phyloP scores from a whole-genome alignment of 1,140 invertebrate species.

The Drosophila repletoides region DNA sequence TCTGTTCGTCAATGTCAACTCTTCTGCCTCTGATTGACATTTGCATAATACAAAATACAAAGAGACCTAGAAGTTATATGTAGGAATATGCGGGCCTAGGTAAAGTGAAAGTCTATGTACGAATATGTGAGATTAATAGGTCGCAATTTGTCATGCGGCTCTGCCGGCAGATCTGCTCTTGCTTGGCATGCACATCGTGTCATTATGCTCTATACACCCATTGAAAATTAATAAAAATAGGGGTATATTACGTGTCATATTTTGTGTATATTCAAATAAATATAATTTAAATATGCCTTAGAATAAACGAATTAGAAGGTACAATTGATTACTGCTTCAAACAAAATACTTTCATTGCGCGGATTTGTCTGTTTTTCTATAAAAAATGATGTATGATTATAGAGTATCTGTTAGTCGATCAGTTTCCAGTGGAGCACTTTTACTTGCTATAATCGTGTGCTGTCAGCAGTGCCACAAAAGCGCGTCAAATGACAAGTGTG shows the following conservation, averaged over 20 bases:
- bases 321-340: too few species aligned
- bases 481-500: slow-evolving; percentile 76
- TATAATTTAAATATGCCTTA: too few species aligned
- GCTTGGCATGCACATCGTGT: slow-evolving; percentile 68
- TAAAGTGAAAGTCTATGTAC: slow-evolving; percentile 77
- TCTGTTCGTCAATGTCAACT: slow-evolving; percentile 61
- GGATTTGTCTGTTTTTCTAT: too few species aligned
- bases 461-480: slow-evolving; percentile 77
- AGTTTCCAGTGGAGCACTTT: too few species aligned
- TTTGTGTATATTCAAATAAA: too few species aligned
- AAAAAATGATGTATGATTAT: too few species aligned
- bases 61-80: slow-evolving; percentile 26
- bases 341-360: too few species aligned
- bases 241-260: too few species aligned
- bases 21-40: slow-evolving; percentile 61
- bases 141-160: slow-evolving; percentile 68
- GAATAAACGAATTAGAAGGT: too few species aligned
- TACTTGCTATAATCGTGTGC: slow-evolving; percentile 71
- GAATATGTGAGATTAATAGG: slow-evolving; percentile 73
- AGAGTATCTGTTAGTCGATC: too few species aligned
- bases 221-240: too few species aligned
- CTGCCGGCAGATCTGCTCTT: slow-evolving; percentile 22
- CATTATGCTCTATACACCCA: too few species aligned
- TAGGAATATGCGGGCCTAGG: slow-evolving; percentile 18
- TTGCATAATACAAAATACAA: slow-evolving; percentile 53